Base-by-base conservation (phyloP, 2,113 vertebrate species). In the Datnioides undecimradiatus region DNA sequence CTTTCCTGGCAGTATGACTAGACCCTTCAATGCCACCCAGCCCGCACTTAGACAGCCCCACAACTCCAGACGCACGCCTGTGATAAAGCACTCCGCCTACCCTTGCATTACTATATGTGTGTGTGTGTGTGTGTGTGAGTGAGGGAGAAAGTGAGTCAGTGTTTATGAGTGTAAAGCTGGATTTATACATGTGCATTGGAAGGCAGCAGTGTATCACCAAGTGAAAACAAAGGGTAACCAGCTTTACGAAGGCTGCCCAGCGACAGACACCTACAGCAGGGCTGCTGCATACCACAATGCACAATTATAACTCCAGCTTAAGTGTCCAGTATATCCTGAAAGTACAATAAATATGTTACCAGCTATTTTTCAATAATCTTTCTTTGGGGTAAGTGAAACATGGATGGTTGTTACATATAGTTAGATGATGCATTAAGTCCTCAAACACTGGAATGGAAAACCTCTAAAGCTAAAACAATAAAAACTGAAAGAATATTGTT, bases 1-100 rank as follows among this genome's bases (percentile, higher is more conserved):
- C 96, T 82, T 98, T 98, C 94, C 93, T 99, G 41, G 91, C 91
- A 33, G 96, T 93, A 71, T 99, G 96, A 99, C 96, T 96, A 93
- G 10, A 87, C 48, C 33, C 70, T 1, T 59, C 77, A 29, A 60
- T 60, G 43, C 81, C 90, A 41, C 86, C 62, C 57, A n/a, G 63
- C 64, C 86, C 68, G 70, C 85, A 89, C 65, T 78, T 90, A 83
- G 93, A 91, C 82, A 25, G 84, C 67, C 92, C 95, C 76, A 93
- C 94, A 89, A 93, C 93, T 75, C 97, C 95, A 90, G 90, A 91
- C 72, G 94, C 96, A 87, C 95, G 91, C 91, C 95, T 99, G 82
- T 97, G 90, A 96, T 11, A 5, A 89, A 80, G 69, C 82, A 79
- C 88, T 87, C 89, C 85, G 57, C 29, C 80, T 67, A 80, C 85